phyloP scores from a whole-genome alignment of 1,140 invertebrate species.

The Thereuonema tuberculata region DNA sequence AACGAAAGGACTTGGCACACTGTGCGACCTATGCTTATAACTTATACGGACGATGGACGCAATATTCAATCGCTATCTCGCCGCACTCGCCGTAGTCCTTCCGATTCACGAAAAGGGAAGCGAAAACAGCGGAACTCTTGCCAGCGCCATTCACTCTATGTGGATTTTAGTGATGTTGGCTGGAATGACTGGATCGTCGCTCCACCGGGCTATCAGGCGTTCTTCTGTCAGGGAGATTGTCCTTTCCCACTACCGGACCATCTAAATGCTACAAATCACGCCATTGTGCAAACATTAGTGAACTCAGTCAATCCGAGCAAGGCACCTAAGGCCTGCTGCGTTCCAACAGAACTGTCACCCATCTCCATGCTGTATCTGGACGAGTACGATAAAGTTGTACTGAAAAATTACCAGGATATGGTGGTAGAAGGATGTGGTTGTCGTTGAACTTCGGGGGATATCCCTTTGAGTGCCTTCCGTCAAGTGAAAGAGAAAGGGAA shows the following conservation, averaged over 20 bases:
- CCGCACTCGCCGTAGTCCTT: neutral
- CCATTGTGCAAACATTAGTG: constrained; percentile 92
- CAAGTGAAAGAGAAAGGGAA: no score
- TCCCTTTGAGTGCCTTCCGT: no score
- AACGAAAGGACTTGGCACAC: neutral
- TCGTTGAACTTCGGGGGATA: no score
- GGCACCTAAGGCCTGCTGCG: constrained; percentile 85
- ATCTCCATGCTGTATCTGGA: constrained; percentile 92
- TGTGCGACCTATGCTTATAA: neutral
- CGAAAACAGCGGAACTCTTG: neutral
- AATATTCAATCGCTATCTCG: no score
- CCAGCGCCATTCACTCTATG: constrained; percentile 63
- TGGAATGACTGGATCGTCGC: constrained; percentile 99
- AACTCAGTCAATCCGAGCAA: constrained; percentile 76
- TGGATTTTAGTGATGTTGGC: constrained; percentile 92
- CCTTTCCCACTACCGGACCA: constrained; percentile 82
- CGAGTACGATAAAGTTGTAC: constrained; percentile 78
- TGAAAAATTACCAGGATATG: constrained; percentile 97
- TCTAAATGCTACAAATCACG: constrained; percentile 94
- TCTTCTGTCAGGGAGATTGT: constrained; percentile 89
- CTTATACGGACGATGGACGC: neutral
- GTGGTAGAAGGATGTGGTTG: constrained; percentile 87
- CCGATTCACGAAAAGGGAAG: neutral
- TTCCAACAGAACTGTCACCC: constrained; percentile 72
- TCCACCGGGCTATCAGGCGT: constrained; percentile 87